A percentile compares a stretch with the other conserved stretches of the same genome.
Conservation (phyloP, 1,140 invertebrate species). For the Teleopsis dalmanni region DNA sequence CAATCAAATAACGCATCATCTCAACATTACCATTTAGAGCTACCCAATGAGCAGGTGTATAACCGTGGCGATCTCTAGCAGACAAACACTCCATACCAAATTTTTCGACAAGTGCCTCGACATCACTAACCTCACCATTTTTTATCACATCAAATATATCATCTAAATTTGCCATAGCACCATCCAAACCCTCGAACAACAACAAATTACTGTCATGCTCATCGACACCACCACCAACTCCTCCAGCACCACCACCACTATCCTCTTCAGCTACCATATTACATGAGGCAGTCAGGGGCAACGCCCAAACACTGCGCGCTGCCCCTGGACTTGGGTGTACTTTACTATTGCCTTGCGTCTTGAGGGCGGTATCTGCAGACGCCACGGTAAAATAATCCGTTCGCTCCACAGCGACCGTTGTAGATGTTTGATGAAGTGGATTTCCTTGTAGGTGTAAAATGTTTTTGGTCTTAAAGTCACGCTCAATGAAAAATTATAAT, state of each 20-base stretch:
- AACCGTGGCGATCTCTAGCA: conserved; percentile 80
- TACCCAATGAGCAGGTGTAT: conserved; percentile 87
- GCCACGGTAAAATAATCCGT: conserved; percentile 44
- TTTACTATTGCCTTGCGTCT: conserved; percentile 47
- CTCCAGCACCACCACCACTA: conserved; percentile 20
- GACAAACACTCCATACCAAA: conserved; percentile 61
- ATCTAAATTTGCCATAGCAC: conserved; percentile 43
- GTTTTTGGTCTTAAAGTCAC: conserved; percentile 38
- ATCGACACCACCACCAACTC: conserved; percentile 19
- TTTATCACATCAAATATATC: conserved; percentile 43
- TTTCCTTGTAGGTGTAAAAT: conserved; percentile 43
- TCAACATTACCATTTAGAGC: conserved; percentile 79
- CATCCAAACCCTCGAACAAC: conserved; percentile 40
- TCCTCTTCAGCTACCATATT: conserved; percentile 63
- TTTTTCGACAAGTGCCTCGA: conserved; percentile 70
- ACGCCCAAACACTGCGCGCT: conserved; percentile 75
- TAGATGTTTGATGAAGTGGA: conserved; percentile 33
- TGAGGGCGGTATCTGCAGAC: conserved; percentile 23
- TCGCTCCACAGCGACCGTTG: conserved; percentile 31
- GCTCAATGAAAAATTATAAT: no score
- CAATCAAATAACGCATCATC: conserved; percentile 76
- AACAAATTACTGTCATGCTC: conserved; percentile 37
- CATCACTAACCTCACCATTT: conserved; percentile 60
- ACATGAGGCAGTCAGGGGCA: conserved; percentile 60
- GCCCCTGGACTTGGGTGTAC: conserved; percentile 68